phyloP scores from a whole-genome alignment of 92 coral and sea anemone genomes.

The Epizoanthus scotinus region DNA sequence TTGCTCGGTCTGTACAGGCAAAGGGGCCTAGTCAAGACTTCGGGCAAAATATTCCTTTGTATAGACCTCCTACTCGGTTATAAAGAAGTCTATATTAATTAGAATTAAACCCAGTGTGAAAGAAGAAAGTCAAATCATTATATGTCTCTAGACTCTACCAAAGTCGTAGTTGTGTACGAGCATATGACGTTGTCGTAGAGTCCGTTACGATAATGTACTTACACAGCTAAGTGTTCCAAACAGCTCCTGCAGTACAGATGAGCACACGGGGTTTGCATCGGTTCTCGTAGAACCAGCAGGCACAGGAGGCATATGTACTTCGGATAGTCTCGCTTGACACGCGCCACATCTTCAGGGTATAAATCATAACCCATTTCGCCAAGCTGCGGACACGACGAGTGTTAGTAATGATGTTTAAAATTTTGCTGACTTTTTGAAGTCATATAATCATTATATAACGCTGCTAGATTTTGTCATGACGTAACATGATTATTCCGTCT shows the following conservation, averaged over 20 bases:
- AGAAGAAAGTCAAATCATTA: too few relatives aligned
- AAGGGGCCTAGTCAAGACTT: too few relatives aligned
- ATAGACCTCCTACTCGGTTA: too few relatives aligned
- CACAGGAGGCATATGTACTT: conserved; percentile 48
- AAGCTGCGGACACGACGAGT: conserved; percentile 51
- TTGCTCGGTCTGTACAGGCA: too few relatives aligned
- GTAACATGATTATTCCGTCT: too few relatives aligned
- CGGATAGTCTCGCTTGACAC: neutral
- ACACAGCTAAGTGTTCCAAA: conserved; percentile 6
- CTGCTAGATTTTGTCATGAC: too few relatives aligned
- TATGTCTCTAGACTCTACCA: too few relatives aligned
- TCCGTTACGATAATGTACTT: neutral
- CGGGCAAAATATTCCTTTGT: too few relatives aligned
- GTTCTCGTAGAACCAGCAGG: conserved; percentile 42
- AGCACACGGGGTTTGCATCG: conserved; percentile 64
- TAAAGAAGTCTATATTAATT: too few relatives aligned
- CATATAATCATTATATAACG: too few relatives aligned
- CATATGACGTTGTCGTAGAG: neutral
- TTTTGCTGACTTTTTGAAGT: too few relatives aligned
- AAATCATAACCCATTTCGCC: conserved; percentile 29
- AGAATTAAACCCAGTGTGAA: too few relatives aligned
- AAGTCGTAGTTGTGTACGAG: neutral
- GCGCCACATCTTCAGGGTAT: neutral
- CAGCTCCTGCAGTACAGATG: conserved; percentile 60
- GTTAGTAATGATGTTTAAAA: conserved; percentile 59